Percentiles rank a stretch among this genome's conserved stretches.
Evolutionary conservation across 2,888 invertebrate species (phyloP).

Genomic region (Campopleginae sp.): DNA sequence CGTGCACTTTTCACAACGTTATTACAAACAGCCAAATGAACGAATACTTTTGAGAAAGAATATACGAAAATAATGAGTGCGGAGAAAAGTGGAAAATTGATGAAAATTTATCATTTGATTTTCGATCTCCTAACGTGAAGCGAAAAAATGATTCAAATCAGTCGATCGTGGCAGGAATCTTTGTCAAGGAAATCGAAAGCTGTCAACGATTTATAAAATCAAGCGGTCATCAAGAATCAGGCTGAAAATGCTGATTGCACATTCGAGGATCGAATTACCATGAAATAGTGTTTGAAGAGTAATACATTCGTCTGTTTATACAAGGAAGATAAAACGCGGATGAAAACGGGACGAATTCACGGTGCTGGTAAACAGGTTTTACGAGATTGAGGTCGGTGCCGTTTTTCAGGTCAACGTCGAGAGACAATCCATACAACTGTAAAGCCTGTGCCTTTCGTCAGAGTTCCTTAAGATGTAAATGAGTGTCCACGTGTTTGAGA

Average conservation of each 20-base stretch:
- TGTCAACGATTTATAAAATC: not conserved
- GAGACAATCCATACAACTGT: slow-evolving; percentile 41
- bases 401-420: slow-evolving; percentile 81
- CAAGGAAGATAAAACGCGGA: slow-evolving; percentile 6
- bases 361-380: slow-evolving; percentile 77
- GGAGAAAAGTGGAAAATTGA: not conserved
- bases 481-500: slow-evolving; percentile 25
- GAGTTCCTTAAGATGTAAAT: slow-evolving; percentile 1
- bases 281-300: not conserved
- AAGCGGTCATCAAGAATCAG: not conserved
- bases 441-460: slow-evolving; percentile 10
- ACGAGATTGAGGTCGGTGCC: slow-evolving; percentile 80
- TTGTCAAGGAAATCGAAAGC: not conserved
- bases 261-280: not conserved
- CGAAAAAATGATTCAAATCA: not conserved
- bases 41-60: not conserved
- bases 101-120: not conserved
- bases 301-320: not conserved
- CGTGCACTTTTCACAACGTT: not conserved
- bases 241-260: not conserved
- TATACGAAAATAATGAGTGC: no score
- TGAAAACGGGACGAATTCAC: slow-evolving; percentile 68
- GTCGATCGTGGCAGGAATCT: not conserved
- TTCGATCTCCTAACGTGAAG: no score
- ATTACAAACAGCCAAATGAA: not conserved